These are phyloP conservation scores for Hydropotes inermis DNA, from an alignment of 2,113 vertebrate species.

Conservation along the genomic window DNA sequence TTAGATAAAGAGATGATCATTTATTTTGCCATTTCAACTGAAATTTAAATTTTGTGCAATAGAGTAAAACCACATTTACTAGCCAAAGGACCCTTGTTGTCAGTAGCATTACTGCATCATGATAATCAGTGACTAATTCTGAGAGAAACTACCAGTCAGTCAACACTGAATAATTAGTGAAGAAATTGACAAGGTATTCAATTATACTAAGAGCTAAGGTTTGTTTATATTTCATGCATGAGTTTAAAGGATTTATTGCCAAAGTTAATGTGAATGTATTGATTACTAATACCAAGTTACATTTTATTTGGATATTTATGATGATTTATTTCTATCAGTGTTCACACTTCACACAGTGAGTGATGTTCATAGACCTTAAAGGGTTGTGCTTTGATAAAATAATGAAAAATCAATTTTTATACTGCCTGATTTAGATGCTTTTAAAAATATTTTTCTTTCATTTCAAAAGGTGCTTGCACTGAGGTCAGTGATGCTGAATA, in stretches of 20 bases:
- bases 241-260: background rate
- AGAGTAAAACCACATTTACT: background rate
- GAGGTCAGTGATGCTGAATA: background rate
- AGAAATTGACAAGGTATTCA: background rate
- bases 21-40: background rate
- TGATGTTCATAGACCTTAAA: background rate
- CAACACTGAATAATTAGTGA: conserved; percentile 15
- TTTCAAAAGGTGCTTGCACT: background rate
- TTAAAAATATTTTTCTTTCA: background rate
- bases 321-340: background rate
- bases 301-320: background rate
- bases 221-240: background rate
- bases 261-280: background rate
- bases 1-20: background rate
- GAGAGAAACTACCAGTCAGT: background rate
- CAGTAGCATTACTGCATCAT: background rate
- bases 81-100: background rate
- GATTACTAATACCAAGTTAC: background rate
- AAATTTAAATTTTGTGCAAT: background rate
- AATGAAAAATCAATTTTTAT: background rate
- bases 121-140: conserved; percentile 15
- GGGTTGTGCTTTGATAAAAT: background rate
- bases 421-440: background rate
- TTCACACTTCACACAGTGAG: background rate
- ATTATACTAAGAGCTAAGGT: background rate